Evolutionary conservation across 2,888 invertebrate genomes (phyloP).

Genomic region (Agriopis aurantiaria): DNA sequence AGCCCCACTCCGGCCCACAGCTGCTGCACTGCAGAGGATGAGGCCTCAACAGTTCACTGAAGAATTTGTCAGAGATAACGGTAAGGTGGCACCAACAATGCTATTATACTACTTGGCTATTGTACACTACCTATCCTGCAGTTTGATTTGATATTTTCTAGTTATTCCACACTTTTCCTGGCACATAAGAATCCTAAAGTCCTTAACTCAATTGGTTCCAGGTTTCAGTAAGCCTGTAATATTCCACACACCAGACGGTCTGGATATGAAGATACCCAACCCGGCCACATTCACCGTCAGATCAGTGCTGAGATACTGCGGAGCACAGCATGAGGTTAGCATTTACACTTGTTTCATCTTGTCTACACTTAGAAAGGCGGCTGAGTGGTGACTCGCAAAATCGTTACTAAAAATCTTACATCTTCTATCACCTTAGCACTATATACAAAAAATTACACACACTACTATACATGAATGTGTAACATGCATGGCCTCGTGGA

Average conservation of each 20-base stretch:
- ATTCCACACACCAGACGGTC: slow-evolving; percentile 73
- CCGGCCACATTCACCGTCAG: slow-evolving; percentile 77
- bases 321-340: slow-evolving; percentile 77
- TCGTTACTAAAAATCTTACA: no score
- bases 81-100: slow-evolving; percentile 48
- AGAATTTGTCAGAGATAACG: slow-evolving; percentile 79
- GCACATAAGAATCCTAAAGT: no score
- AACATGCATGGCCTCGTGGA: no score
- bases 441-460: no score
- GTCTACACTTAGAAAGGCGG: no score
- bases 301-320: slow-evolving; percentile 80
- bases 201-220: slow-evolving; percentile 36
- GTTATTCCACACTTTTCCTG: no score
- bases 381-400: not conserved
- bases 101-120: not conserved
- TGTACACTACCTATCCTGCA: no score
- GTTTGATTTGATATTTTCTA: no score
- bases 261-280: slow-evolving; percentile 80
- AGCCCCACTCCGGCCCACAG: slow-evolving; percentile 67
- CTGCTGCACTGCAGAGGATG: slow-evolving; percentile 69
- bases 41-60: slow-evolving; percentile 76
- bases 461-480: no score
- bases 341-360: no score
- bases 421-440: no score
- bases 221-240: slow-evolving; percentile 79